Conservation (phyloP, 1,140 invertebrate species). For the Dolichoris vasculosae region DNA sequence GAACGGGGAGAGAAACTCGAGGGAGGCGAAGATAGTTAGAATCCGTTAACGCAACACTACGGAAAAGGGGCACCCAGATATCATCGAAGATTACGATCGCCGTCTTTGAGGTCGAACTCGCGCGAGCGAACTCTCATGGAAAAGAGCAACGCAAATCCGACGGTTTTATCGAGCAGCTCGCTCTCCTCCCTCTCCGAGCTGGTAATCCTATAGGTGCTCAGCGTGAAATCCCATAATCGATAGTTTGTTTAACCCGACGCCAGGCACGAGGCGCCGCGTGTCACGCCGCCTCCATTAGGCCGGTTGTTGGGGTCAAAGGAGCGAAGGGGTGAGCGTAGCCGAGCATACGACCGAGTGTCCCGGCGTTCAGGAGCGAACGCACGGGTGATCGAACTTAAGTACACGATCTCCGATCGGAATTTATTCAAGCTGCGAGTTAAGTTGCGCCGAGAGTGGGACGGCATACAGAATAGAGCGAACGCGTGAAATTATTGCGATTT, state of each 20-base stretch:
- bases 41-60: not conserved
- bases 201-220: slow-evolving; percentile 72
- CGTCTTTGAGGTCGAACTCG: slow-evolving; percentile 12
- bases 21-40: not conserved
- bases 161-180: slow-evolving; percentile 66
- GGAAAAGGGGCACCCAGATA: not conserved
- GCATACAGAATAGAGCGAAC: not conserved
- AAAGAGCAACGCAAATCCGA: slow-evolving; percentile 71
- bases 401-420: not conserved
- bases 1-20: not conserved
- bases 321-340: not conserved
- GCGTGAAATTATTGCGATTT: too few species aligned
- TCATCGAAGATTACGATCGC: slow-evolving; percentile 30
- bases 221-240: slow-evolving; percentile 72
- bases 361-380: slow-evolving; percentile 27
- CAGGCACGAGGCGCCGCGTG: slow-evolving; percentile 68
- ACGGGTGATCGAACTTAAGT: not conserved
- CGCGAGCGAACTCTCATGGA: slow-evolving; percentile 46
- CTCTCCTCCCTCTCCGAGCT: not conserved
- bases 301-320: slow-evolving; percentile 15
- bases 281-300: slow-evolving; percentile 63
- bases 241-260: slow-evolving; percentile 70
- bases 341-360: slow-evolving; percentile 4
- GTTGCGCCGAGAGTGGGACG: not conserved
- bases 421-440: not conserved